Evolutionary conservation across 2,888 invertebrate species (phyloP), one percentile per base, ranked within the genome.

Genomic region (Chrysotoxum bicinctum): DNA sequence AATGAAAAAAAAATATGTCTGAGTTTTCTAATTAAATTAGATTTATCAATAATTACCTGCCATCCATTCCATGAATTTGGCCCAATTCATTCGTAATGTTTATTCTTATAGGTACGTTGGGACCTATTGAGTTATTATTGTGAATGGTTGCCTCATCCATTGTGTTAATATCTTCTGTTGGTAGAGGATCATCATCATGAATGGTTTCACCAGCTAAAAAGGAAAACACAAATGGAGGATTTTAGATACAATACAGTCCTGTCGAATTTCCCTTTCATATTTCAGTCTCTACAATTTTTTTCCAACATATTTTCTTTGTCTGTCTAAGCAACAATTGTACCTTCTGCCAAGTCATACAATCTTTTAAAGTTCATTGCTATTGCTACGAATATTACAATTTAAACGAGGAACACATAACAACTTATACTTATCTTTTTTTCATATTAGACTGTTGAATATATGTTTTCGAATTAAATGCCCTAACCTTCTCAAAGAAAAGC

Each of bases 51-150:
- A 7, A 26, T 7, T 26, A 26, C 26, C 26, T n/a, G 88, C 90
- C 90, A 23, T 91, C 89, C 21, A 91, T 87, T 8, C 90, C 89
- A 68, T 90, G 91, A 78, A 90, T 89, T 88, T 91, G 90, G 2
- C 91, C 92, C 88, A 89, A 88, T 88, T 92, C 92, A 86, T 91
- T 92, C 70, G 91, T 91, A 83, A 92, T 90, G 89, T 91, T 92
- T 73, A 92, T 92, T 68, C 90, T 90, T 74, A 92, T 90, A 40
- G 88, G 87, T 40, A 58, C 58, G 21, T 50, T 64, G n/a, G 52
- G 72, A 83, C 81, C 73, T 87, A 87, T 89, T 35, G 86, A 89
- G 35, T 76, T 80, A 48, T 89, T 88, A 21, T 81, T 62, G 64
- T 76, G 58, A 19, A 26, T 62, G 40, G 40, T 58, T 12, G 76